A percentile compares a stretch with the other conserved stretches of the same genome.
phyloP scores from a whole-genome alignment of 2,113 vertebrate genomes.

The Perca fluviatilis region DNA sequence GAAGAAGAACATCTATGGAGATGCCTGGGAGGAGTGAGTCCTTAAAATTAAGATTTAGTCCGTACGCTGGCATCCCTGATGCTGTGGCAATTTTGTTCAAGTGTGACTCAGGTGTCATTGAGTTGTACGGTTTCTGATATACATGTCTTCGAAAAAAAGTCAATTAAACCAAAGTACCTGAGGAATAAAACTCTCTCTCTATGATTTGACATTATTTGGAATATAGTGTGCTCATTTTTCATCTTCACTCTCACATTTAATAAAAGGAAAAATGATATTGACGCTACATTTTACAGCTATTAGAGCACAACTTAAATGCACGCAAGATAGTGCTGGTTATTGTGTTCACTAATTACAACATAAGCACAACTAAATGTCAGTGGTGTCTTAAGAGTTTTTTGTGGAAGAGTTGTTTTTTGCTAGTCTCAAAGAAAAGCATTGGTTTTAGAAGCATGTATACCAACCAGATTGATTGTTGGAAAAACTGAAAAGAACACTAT shows the following conservation, averaged over 20 bases:
- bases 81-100: not conserved
- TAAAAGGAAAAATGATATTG: not conserved
- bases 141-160: constrained; percentile 21
- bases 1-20: constrained; percentile 83
- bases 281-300: not conserved
- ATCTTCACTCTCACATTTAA: not conserved
- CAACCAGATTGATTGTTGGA: too few relatives aligned
- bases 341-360: too few relatives aligned
- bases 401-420: too few relatives aligned
- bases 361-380: too few relatives aligned
- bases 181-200: not conserved
- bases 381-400: too few relatives aligned
- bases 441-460: too few relatives aligned
- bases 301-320: not conserved
- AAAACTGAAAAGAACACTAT: too few relatives aligned
- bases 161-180: constrained; percentile 57
- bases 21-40: constrained; percentile 81
- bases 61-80: not conserved
- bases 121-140: constrained; percentile 25
- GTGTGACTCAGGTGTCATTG: constrained; percentile 14
- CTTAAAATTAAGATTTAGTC: not conserved
- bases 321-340: not conserved
- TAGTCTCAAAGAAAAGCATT: too few relatives aligned
- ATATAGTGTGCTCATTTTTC: accelerated
- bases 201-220: not conserved